Evolutionary conservation across 2,797 vertebrate species (phyloP).

Genomic region (Ptychadena robeensis): DNA sequence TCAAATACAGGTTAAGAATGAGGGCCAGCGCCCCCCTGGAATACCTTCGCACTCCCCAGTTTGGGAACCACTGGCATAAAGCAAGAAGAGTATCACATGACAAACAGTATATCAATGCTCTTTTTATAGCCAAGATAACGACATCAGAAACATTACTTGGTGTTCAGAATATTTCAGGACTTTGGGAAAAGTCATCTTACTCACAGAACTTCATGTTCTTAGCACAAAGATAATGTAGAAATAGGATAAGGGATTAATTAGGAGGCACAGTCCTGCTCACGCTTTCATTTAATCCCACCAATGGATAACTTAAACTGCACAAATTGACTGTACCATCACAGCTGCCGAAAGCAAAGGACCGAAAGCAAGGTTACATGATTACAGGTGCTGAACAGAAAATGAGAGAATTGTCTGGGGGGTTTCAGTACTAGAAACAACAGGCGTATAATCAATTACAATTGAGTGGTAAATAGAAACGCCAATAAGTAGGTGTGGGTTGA

Average conservation of each 20-base stretch:
- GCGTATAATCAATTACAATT: neutral
- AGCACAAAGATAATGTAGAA: conserved; percentile 3
- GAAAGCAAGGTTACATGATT: neutral
- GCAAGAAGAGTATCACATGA: neutral
- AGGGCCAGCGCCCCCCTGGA: too few species aligned
- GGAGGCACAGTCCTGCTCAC: neutral
- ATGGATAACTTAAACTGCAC: conserved; percentile 16
- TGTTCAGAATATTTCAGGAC: conserved; percentile 11
- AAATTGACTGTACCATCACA: neutral
- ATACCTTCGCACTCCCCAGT: too few species aligned
- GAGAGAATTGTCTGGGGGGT: neutral
- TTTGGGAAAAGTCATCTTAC: conserved; percentile 13
- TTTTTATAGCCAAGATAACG: conserved; percentile 31
- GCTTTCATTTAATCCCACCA: conserved; percentile 8
- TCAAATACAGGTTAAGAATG: too few species aligned
- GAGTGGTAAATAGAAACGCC: neutral
- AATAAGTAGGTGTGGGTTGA: neutral
- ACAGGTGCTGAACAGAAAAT: neutral
- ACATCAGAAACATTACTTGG: conserved; percentile 19
- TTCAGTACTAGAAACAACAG: neutral
- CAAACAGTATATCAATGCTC: neutral
- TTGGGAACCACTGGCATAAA: too few species aligned
- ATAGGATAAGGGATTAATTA: conserved; percentile 29
- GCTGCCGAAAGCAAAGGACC: neutral
- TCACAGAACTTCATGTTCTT: neutral